Base-by-base conservation (phyloP, 2,888 invertebrate genomes). In the Kryphioiulus occultus region DNA sequence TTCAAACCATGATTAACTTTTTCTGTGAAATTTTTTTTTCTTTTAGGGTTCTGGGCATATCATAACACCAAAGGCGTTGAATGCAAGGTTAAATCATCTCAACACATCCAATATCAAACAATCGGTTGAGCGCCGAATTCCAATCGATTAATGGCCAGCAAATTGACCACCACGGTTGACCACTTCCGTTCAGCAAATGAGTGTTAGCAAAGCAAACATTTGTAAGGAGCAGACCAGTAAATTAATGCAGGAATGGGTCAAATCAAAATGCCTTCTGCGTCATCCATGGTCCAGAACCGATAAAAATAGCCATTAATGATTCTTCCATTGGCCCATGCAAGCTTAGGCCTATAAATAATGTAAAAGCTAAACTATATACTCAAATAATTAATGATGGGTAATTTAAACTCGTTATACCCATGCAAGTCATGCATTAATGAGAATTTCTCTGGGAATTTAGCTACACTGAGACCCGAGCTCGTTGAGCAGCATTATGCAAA, bases 71-170 rank as follows among this genome's bases (percentile, higher is more conserved):
- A 26, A 68, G 68, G 26, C 68, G 68, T 15, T 68, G 68, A 68
- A 68, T 68, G 5, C 68, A 12, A 68, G 9, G 68, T 26, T 68
- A 68, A 68, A 68, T 68, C 26, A n/a, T 68, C 68, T 68, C 12
- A 68, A 68, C 68, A 68, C 68, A 15, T 68, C 26, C 68, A 68
- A 26, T 26, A 26, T 26, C 68, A 26, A 68, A 68, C 68, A 68
- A 68, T 68, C 68, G 68, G 26, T n/a, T 68, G 26, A 68, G 26
- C 26, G 68, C 26, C 26, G 68, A 68, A 68, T 68, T 26, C 68
- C 68, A 68, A 68, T 68, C 68, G 68, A 68, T 68, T 68, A 68
- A 68, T 68, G 68, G 68, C 68, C 68, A n/a, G 68, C 68, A 68
- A 68, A 68, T 68, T 68, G 68, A 68, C 68, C 68, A 68, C 68